phyloP scores from a whole-genome alignment of 2,113 vertebrate genomes.

The Tor tambroides region DNA sequence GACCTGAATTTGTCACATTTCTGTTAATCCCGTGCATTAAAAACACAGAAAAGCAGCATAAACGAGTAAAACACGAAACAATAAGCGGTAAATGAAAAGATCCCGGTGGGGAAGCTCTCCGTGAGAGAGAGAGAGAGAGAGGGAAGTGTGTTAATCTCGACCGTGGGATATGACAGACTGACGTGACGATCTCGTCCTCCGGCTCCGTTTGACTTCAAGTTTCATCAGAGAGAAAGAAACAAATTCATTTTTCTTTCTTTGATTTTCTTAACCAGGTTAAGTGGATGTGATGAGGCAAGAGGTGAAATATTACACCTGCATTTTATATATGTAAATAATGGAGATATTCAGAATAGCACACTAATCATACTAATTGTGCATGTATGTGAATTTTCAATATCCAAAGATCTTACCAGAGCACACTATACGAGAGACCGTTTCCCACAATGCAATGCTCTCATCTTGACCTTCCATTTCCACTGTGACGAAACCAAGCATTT shows the following conservation, averaged over 20 bases:
- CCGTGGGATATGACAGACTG: conserved; percentile 20
- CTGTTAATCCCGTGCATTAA: neutral
- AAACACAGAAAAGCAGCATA: neutral
- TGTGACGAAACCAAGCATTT: neutral
- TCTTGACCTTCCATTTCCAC: neutral
- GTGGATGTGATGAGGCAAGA: neutral
- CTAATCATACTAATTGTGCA: no score
- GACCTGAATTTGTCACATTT: conserved; percentile 24
- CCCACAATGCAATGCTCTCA: neutral
- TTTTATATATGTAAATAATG: neutral
- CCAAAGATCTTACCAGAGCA: no score
- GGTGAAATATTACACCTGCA: neutral
- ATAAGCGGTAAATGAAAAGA: neutral
- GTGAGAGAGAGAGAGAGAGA: neutral
- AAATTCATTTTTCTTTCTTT: neutral
- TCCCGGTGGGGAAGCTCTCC: neutral
- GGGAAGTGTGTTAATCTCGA: conserved; percentile 10
- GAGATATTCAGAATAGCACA: neutral
- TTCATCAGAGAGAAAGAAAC: neutral
- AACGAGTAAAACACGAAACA: conserved; percentile 15
- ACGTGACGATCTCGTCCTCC: neutral
- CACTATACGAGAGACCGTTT: neutral
- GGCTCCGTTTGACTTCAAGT: neutral
- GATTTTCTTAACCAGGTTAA: neutral
- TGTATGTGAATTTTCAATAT: no score